Evolutionary conservation across 1,140 invertebrate species (phyloP).

Genomic region (Cataglyphis hispanica): DNA sequence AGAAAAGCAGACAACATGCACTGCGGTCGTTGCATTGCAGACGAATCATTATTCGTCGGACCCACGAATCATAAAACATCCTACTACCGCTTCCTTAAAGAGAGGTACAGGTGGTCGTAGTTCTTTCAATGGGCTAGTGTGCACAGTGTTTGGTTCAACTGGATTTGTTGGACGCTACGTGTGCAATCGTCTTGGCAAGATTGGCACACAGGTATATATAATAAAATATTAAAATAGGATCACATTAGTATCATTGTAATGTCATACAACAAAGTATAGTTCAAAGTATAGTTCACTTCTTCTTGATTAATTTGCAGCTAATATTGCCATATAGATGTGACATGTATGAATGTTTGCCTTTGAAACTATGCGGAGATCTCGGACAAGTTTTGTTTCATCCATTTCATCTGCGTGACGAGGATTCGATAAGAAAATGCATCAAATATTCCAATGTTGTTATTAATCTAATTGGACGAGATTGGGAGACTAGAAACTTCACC

Average conservation of each 20-base stretch:
- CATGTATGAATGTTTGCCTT: slow-evolving; percentile 90
- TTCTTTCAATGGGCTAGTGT: slow-evolving; percentile 98
- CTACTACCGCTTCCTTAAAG: slow-evolving; percentile 90
- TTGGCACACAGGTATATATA: slow-evolving; percentile 91
- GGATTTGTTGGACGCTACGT: slow-evolving; percentile 96
- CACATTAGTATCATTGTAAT: neutral
- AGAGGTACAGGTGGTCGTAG: slow-evolving; percentile 97
- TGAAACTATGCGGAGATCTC: slow-evolving; percentile 96
- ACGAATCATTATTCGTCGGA: slow-evolving; percentile 80
- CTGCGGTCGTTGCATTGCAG: slow-evolving; percentile 70
- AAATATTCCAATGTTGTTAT: slow-evolving; percentile 99
- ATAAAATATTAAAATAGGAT: neutral
- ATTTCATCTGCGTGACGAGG: slow-evolving; percentile 95
- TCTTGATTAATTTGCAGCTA: slow-evolving; percentile 88
- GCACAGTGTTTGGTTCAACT: slow-evolving; percentile 97
- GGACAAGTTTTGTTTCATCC: slow-evolving; percentile 98
- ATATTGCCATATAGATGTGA: slow-evolving; percentile 97
- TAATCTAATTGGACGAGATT: slow-evolving; percentile 97
- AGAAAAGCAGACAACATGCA: slow-evolving; percentile 76
- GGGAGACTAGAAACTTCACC: slow-evolving; percentile 96
- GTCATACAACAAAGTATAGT: no score
- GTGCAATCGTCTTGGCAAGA: slow-evolving; percentile 95
- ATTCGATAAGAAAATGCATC: slow-evolving; percentile 94
- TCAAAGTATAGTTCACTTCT: neutral
- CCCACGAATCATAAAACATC: slow-evolving; percentile 83